Conservation (phyloP, 1,140 invertebrate genomes). For the Pogonomyrmex barbatus region DNA sequence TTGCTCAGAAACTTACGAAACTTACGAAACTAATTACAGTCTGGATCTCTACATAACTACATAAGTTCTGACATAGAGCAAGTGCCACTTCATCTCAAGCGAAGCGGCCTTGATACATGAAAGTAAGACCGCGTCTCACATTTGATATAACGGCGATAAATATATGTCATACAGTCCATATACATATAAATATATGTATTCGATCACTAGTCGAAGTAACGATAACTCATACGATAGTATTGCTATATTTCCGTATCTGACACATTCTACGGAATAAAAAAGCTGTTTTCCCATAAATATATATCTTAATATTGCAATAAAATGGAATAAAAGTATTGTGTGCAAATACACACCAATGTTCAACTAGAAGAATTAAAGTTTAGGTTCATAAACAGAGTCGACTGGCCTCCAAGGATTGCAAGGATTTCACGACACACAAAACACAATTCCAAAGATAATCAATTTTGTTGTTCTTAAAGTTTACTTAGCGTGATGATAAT, state of each 20-base stretch:
- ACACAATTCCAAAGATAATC: conserved; percentile 14
- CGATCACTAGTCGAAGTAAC: not conserved
- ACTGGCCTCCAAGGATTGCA: not conserved
- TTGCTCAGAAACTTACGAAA: not conserved
- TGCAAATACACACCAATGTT: not conserved
- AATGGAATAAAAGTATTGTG: conserved; percentile 24
- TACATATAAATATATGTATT: not conserved
- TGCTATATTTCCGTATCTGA: conserved; percentile 10
- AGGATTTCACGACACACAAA: conserved; percentile 5
- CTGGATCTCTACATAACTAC: conserved; percentile 13
- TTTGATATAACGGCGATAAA: conserved; percentile 57
- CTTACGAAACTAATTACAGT: conserved; percentile 48
- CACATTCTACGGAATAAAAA: not conserved
- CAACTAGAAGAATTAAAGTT: not conserved
- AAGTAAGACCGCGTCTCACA: conserved; percentile 78
- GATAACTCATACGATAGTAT: not conserved
- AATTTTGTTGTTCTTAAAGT: conserved; percentile 28
- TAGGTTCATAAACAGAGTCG: not conserved
- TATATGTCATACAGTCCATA: not conserved
- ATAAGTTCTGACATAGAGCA: conserved; percentile 69
- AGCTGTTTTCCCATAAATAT: not conserved
- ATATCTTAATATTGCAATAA: not conserved
- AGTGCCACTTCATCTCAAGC: conserved; percentile 78
- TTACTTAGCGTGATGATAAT: conserved; percentile 23
- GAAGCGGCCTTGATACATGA: conserved; percentile 81